phyloP scores from a whole-genome alignment of 2,888 invertebrate species.

The Trimorus sp. region DNA sequence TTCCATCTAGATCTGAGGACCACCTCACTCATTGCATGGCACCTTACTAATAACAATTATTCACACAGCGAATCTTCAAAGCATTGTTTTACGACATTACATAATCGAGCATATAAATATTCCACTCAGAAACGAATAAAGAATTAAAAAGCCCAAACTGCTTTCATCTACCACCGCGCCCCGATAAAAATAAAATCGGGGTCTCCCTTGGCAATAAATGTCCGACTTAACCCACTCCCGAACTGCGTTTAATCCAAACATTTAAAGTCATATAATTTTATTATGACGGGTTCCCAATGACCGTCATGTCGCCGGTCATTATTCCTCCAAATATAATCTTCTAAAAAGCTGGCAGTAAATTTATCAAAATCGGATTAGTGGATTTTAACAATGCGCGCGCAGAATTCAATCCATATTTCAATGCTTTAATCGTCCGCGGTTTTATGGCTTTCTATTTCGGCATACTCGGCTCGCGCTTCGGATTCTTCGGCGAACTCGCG shows the following conservation, averaged over 20 bases:
- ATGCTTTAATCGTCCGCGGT: slow-evolving; percentile 47
- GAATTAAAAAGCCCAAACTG: no score
- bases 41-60: no score
- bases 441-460: slow-evolving; percentile 41
- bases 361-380: slow-evolving; percentile 41
- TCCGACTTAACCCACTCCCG: slow-evolving; percentile 23
- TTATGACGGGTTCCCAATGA: slow-evolving; percentile 33
- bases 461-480: slow-evolving; percentile 15
- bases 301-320: slow-evolving; percentile 18
- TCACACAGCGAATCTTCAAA: no score
- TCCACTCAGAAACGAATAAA: no score
- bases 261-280: slow-evolving; percentile 44
- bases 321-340: slow-evolving; percentile 45
- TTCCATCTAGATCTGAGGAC: no score
- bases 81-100: no score
- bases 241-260: slow-evolving; percentile 18
- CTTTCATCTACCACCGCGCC: no score
- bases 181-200: not conserved
- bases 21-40: no score
- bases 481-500: slow-evolving; percentile 31
- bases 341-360: slow-evolving; percentile 36
- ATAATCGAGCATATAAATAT: no score
- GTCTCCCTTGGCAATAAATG: slow-evolving; percentile 15
- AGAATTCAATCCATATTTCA: slow-evolving; percentile 43
- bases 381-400: slow-evolving; percentile 21